Evolutionary conservation across 2,797 vertebrate species (phyloP).

Genomic region (Zonotrichia albicollis): DNA sequence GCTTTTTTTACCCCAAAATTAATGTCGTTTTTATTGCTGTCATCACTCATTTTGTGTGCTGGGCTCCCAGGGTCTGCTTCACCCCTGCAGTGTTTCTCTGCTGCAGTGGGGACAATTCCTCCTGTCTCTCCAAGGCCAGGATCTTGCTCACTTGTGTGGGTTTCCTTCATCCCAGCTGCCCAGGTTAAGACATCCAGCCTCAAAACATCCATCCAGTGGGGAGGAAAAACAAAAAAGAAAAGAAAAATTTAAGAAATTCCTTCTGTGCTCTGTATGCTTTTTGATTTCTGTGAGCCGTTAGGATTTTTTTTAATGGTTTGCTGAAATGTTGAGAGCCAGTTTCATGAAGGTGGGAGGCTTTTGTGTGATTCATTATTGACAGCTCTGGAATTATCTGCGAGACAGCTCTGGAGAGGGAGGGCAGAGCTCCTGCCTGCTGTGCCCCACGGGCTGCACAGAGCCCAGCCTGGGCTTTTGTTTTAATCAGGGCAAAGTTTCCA

Average conservation of each 20-base stretch:
- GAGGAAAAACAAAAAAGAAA: fast-evolving
- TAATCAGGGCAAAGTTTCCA: neutral
- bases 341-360: neutral
- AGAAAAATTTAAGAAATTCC: neutral
- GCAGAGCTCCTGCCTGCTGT: neutral
- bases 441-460: neutral
- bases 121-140: fast-evolving
- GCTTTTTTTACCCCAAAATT: constrained; percentile 65
- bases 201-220: neutral
- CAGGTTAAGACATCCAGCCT: neutral
- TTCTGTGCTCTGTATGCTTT: neutral
- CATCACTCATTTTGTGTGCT: constrained; percentile 10
- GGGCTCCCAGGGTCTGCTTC: neutral
- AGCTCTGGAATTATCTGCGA: neutral
- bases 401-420: neutral
- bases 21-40: constrained; percentile 61
- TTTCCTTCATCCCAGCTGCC: neutral
- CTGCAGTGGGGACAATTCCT: neutral
- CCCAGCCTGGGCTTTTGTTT: neutral
- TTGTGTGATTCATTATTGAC: neutral
- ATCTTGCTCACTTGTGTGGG: fast-evolving
- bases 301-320: neutral
- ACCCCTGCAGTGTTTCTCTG: neutral
- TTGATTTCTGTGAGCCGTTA: neutral
- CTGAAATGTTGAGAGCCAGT: neutral